Base-by-base conservation (phyloP, 2,888 invertebrate species). In the Ypsolopha sequella region DNA sequence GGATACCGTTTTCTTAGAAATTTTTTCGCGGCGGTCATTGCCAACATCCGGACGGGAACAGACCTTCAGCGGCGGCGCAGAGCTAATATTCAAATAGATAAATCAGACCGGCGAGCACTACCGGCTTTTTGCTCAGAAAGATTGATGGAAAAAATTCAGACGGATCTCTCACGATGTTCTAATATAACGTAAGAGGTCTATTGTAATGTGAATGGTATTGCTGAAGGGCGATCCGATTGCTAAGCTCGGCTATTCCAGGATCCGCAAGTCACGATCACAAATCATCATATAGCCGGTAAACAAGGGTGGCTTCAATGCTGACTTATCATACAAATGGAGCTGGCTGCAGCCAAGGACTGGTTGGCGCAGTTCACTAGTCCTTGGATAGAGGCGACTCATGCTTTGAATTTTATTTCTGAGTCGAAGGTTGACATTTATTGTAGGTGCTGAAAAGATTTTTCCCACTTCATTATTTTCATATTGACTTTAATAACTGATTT, bases 71-170 rank as follows among this genome's bases (percentile, higher is more conserved):
- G 24, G 24, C 24, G 24, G 24, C 24, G 64, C 61, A 58, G 60
- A 65, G 70, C 72, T 78, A 77, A 80, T 80, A 80, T 78, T 76
- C 76, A 78, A 76, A 79, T 74, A 80, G 76, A 80, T 80, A 80
- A 79, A 80, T 80, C 78, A 79, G 63, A 46, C 14, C 64, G 68
- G 68, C 71, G 70, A 64, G 63, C 63, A 62, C 65, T 65, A 65
- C 62, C 61, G 66, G 68, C 73, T 74, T 77, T 75, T 79, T 74
- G 70, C 72, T 68, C 64, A 64, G 63, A 52, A 76, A 76, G 80
- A 80, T 80, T 79, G 76, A 80, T 80, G 74, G 67, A 55, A 56
- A 70, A 67, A 60, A 68, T 68, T 69, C 72, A 70, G 67, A 69
- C 67, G 69, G 69, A 70, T 65, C 70, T 68, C 66, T 65, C 64